phyloP scores from a whole-genome alignment of 2,888 invertebrate genomes.

The Dynastes maya region DNA sequence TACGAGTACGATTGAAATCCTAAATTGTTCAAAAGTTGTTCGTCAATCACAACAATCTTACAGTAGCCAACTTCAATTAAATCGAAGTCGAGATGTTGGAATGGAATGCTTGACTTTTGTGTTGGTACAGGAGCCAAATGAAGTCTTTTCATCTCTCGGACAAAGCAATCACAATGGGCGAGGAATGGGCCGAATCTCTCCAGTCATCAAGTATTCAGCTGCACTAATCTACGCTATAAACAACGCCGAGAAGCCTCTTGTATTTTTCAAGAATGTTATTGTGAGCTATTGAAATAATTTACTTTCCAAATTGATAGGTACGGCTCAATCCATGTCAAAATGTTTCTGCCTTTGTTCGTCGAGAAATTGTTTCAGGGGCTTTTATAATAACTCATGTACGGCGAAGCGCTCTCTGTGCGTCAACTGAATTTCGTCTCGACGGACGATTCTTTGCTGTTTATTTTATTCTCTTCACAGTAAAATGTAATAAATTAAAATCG shows the following conservation, averaged over 20 bases:
- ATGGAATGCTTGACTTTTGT: conserved; percentile 68
- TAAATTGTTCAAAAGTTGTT: conserved; percentile 56
- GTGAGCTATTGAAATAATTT: conserved; percentile 63
- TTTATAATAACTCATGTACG: conserved; percentile 46
- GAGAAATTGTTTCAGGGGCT: conserved; percentile 52
- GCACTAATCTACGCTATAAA: conserved; percentile 65
- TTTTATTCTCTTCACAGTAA: conserved; percentile 35
- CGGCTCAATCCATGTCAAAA: conserved; percentile 64
- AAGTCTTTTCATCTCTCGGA: conserved; percentile 66
- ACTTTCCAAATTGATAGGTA: conserved; percentile 66
- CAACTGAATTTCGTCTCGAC: conserved; percentile 34
- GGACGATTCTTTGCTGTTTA: conserved; percentile 27
- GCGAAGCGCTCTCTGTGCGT: conserved; percentile 36
- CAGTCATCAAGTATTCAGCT: conserved; percentile 67
- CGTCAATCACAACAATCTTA: conserved; percentile 57
- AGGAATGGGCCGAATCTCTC: conserved; percentile 61
- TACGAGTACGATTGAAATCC: conserved; percentile 55
- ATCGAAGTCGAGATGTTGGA: conserved; percentile 63
- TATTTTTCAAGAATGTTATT: conserved; percentile 62
- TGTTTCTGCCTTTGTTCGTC: conserved; percentile 51
- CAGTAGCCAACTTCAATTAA: conserved; percentile 68
- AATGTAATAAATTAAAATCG: conserved; percentile 32
- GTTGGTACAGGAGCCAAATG: conserved; percentile 67
- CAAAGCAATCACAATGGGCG: conserved; percentile 63
- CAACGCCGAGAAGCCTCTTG: conserved; percentile 60